phyloP scores from a whole-genome alignment of 2,113 vertebrate genomes.

The Geococcyx californianus region DNA sequence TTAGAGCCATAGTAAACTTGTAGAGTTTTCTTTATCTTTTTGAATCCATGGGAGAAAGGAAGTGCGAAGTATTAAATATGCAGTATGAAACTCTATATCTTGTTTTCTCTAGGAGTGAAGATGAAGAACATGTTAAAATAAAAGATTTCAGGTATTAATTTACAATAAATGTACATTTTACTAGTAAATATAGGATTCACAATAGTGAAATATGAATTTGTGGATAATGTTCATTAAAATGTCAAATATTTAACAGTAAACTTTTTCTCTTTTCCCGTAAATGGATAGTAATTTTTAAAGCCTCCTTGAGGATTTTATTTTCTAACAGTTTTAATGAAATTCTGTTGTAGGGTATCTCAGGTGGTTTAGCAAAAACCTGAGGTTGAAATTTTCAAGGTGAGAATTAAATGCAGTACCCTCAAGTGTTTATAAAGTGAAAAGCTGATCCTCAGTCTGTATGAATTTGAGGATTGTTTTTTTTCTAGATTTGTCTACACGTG shows the following conservation, averaged over 20 bases:
- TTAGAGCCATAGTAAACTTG: not conserved
- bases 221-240: not conserved
- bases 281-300: not conserved
- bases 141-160: constrained; percentile 85
- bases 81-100: not conserved
- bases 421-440: not conserved
- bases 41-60: not conserved
- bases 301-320: not conserved
- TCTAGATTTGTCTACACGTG: not conserved
- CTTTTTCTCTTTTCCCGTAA: not conserved
- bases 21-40: not conserved
- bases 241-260: not conserved
- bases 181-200: not conserved
- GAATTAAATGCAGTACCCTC: not conserved
- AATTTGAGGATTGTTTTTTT: not conserved
- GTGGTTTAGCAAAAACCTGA: not conserved
- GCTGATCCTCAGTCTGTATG: not conserved
- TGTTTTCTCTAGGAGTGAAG: constrained; percentile 81
- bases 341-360: not conserved
- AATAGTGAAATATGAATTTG: not conserved
- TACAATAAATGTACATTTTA: not conserved
- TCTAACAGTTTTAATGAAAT: not conserved
- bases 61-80: not conserved
- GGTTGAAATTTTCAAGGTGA: not conserved
- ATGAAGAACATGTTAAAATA: constrained; percentile 84